Evolutionary conservation across 2,113 vertebrate genomes (phyloP), one percentile per base, ranked within the genome.

Genomic region (Hoplias malabaricus): DNA sequence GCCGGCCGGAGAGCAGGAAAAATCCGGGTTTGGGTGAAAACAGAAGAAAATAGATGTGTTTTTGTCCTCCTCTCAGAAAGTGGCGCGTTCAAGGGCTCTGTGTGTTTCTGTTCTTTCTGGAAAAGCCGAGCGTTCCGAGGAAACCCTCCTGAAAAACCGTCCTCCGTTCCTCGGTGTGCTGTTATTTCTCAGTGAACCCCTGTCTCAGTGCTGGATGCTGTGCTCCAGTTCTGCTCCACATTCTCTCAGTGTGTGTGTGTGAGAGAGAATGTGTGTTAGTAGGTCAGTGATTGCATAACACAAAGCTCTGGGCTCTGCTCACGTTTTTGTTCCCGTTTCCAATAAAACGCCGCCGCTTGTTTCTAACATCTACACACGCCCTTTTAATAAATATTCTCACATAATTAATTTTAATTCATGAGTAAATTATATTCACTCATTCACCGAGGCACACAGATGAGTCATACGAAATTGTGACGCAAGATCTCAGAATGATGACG

Each of bases 251-350:
- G 89, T 94, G 90, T 93, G 93, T 94, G n/a, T n/a, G n/a, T n/a
- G n/a, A n/a, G n/a, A n/a, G n/a, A n/a, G n/a, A n/a, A 93, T 93
- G 89, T 94, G 90, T 93, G 93, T 94, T 94, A 94, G 93, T 94
- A 92, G 93, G 93, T 94, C 93, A 93, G 85, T 76, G 82, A 91
- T 93, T 94, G 92, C 93, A 87, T 94, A 94, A 94, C 92, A 92
- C 86, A 88, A 83, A 74, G 77, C 90, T 87, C 87, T 80, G 86
- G 89, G 88, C 92, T 92, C 90, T 90, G 78, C 90, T 92, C 92
- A 93, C 91, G 91, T 90, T 92, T 88, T 63, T 89, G 86, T 86
- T 86, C 86, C 82, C 81, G 80, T 75, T 85, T 48, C 43, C 16
- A 19, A 19, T n/a, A 48, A 5, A 19, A 19, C 14, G 4, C n/a